phyloP scores from a whole-genome alignment of 1,140 invertebrate genomes.

The Daktulosphaira vitifoliae region DNA sequence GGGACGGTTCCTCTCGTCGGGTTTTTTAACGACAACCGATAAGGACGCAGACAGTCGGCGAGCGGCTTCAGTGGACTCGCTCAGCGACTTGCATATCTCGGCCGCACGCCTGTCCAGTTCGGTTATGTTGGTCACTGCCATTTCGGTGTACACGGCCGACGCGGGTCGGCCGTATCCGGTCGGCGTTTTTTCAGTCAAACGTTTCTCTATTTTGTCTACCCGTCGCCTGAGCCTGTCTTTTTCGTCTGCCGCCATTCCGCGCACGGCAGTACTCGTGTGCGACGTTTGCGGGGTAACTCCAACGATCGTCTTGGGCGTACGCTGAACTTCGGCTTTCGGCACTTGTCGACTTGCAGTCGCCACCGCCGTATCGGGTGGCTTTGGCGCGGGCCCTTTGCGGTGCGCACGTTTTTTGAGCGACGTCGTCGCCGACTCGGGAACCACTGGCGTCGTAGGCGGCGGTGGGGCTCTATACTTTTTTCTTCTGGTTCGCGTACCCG shows the following conservation, averaged over 20 bases:
- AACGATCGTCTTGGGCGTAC: neutral
- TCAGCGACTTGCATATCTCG: neutral
- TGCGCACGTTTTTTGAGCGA: too few species aligned
- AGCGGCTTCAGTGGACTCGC: neutral
- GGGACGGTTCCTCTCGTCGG: neutral
- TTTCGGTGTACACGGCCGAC: conserved; percentile 7
- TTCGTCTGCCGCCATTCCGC: neutral
- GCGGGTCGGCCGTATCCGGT: neutral
- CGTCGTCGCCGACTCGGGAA: neutral
- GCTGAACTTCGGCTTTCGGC: too few species aligned
- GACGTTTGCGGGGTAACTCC: neutral
- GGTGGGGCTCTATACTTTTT: conserved; percentile 23
- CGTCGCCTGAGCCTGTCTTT: neutral
- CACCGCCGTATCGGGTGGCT: too few species aligned
- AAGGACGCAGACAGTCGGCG: neutral
- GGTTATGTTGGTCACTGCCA: conserved; percentile 15
- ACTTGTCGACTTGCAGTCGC: too few species aligned
- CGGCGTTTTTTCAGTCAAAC: neutral
- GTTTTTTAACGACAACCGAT: neutral
- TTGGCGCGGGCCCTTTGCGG: too few species aligned
- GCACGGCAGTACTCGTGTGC: neutral
- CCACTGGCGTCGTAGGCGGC: neutral
- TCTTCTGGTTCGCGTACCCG: neutral
- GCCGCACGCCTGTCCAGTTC: conserved; percentile 15
- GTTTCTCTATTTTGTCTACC: conserved; percentile 25